Base-by-base conservation (phyloP, 2,113 vertebrate species). In the Oncorhynchus gorbuscha region DNA sequence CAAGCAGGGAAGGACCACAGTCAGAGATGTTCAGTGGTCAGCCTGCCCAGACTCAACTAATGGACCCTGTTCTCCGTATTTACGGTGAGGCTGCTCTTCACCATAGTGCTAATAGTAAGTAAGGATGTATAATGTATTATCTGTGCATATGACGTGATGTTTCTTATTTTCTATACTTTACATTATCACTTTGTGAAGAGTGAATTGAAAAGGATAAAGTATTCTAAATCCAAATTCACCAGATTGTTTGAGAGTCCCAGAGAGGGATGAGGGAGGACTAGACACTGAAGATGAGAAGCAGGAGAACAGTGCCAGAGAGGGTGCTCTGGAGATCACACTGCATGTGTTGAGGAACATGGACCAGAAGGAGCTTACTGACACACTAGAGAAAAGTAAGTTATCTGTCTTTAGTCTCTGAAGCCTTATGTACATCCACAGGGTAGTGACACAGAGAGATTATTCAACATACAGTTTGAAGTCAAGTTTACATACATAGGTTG, bases 361-460 rank as follows among this genome's bases (percentile, higher is more conserved):
- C 66, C 74, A 59, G 74, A 32, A 32, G 48, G 48, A 69, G n/a
- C 49, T 76, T 3, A 49, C 74, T 58, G 74, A 69, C 28, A n/a
- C 48, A 12, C 74, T 75, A 26, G 24, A 68, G 18, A 75, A 22
- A 58, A 12, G 62, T 65, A 65, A 1, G 62, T 62, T 20, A 9
- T 62, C 16, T 26, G 7, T 13, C 26, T n/a, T 64, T 26, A 11
- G n/a, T 24, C 13, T 24, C 22, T 64, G n/a, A 7, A 24, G 61
- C 35, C 8, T 39, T 8, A 7, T 35, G 35, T 9, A 39, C 9
- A 39, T 9, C 35, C 8, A 39, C 2, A 9, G 35, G 35, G 7
- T 39, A 39, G 35, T 39, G 35, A 39, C 35, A 39, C 35, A 39
- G 7, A 39, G 5, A 39, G 7, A 39, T 9, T 39, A 7, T 39